Evolutionary conservation across 1,140 invertebrate species (phyloP), one percentile per base, ranked within the genome.

Genomic region (Lordiphosa collinella): DNA sequence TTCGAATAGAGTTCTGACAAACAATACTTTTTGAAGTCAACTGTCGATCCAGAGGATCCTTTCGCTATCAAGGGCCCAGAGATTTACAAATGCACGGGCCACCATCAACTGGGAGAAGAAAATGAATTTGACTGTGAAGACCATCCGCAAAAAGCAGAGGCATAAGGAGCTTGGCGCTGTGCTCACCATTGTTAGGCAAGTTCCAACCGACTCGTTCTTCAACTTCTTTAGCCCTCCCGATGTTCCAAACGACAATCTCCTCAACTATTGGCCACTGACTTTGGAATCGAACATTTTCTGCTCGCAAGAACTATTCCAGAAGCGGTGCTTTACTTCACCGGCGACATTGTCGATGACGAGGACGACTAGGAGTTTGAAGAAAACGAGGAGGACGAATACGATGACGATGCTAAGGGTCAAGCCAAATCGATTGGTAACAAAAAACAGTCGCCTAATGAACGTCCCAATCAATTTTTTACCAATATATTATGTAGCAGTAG

Each of bases 251-350:
- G 92, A 92, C 86, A 90, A 91, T 91, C 92, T 12, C 91, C 92
- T 71, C 73, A 74, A 31, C 89, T 98, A 47, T 89, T 99, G 61
- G 95, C 94, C 3, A 94, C 94, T 60, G 97, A 99, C 91, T 99
- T 98, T 90, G 97, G 99, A 91, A 97, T 99, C 89, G 98, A 97
- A n/a, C 97, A 99, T 90, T 98, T 98, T 89, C 95, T 99, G 79
- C 93, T 96, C 76, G 97, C 98, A 88, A 92, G 96, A 64, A 94
- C 99, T 71, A 94, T 99, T 73, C 97, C 97, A 16, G 93, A 95
- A 88, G 97, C 97, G 69, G 95, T 99, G 44, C 92, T 99, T 22
- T 98, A 97, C n/a, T n/a, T n/a, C 88, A 99, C 98, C 72, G 97
- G 94, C 37, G 94, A 95, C 90, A 93, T 92, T 22, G 90, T 95